Evolutionary conservation across 2,888 invertebrate genomes (phyloP), one percentile per base, ranked within the genome.

Genomic region (Polylopha cassiicola): DNA sequence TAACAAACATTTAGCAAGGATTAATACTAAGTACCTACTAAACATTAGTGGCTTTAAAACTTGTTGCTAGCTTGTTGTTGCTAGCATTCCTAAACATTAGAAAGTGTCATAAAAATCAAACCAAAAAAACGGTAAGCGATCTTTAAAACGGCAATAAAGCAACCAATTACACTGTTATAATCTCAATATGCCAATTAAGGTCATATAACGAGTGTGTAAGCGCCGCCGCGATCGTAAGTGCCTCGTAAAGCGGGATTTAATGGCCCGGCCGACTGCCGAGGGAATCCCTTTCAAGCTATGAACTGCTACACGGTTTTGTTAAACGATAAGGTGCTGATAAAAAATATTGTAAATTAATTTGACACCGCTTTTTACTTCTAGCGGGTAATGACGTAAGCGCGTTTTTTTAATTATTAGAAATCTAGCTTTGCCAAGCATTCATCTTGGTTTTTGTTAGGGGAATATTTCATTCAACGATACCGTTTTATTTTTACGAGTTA

Each of bases 151-250:
- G 56, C 61, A 55, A 61, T 69, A 70, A 69, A 71, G 70, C 65
- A 64, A 61, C 55, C 63, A 65, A 71, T 73, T 72, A 76, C 64
- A 61, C 42, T 52, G 55, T 58, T 59, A 70, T 79, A 76, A 81
- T 79, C 76, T 79, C 73, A 75, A 81, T 79, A 73, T 62, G 64
- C 70, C 81, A 81, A 81, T 82, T 81, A 81, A 72, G 73, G 73
- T 74, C 67, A 72, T 71, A 61, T 73, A 66, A 73, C 73, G 69
- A 69, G 65, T 72, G 68, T 64, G 65, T 74, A 71, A 77, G 68
- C 66, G 73, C 57, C 68, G 33, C 46, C 37, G 44, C 50, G 52
- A 53, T 54, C 56, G 65, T 71, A 61, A 73, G 69, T 70, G 63
- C 65, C 62, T 73, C 77, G 72, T 81, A 81, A 84, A 82, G 61